These are phyloP conservation scores for Chrysomallon squamiferum DNA, from an alignment of 1,140 invertebrate genomes.

Conservation along the genomic window DNA sequence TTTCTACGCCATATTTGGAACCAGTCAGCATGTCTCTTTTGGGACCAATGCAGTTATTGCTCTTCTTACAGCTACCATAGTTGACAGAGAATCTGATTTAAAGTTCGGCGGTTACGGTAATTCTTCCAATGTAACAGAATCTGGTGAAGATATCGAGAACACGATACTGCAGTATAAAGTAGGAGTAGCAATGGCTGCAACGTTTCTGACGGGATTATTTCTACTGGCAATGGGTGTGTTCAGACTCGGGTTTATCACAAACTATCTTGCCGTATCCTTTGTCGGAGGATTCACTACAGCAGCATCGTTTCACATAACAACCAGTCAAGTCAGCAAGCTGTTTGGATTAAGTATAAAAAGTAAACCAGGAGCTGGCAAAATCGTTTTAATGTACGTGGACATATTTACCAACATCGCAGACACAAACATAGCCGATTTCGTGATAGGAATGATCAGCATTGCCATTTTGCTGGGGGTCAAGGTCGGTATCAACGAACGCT, in stretches of 20 bases:
- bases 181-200: constrained; percentile 13
- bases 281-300: constrained; percentile 91
- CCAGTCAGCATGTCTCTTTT: constrained; percentile 46
- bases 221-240: constrained; percentile 77
- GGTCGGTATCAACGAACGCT: constrained; percentile 77
- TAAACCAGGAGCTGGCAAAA: constrained; percentile 30
- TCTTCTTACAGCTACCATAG: constrained; percentile 33
- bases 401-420: constrained; percentile 39
- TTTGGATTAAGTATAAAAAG: constrained; percentile 70
- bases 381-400: constrained; percentile 49
- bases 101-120: background rate
- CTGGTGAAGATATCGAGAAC: background rate
- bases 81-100: constrained; percentile 17
- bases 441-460: constrained; percentile 76
- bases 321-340: constrained; percentile 81
- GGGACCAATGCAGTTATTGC: constrained; percentile 47
- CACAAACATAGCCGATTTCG: constrained; percentile 59
- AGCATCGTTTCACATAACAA: constrained; percentile 89
- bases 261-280: constrained; percentile 84
- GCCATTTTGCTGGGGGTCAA: constrained; percentile 78
- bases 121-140: too few species aligned
- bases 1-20: constrained; percentile 49
- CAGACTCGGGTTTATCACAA: constrained; percentile 80
- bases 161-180: constrained; percentile 42
- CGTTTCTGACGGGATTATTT: constrained; percentile 34